Evolutionary conservation across 2,888 invertebrate genomes (phyloP).

Genomic region (Furcula furcula): DNA sequence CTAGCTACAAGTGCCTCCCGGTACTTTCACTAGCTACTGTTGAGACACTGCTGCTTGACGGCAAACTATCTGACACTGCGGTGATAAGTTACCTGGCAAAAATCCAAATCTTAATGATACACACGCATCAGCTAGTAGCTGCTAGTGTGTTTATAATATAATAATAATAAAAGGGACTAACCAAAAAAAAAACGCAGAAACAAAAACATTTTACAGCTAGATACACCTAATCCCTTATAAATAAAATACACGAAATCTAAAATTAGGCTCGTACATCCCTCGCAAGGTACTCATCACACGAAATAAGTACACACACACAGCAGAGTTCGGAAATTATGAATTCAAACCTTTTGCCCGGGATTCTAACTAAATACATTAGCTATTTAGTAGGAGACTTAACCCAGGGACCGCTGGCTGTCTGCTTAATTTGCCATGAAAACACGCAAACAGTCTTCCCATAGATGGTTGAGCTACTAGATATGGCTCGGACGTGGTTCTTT

Average conservation of each 20-base stretch:
- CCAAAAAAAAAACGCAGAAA: too few relatives aligned
- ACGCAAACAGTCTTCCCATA: conserved; percentile 42
- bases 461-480: conserved; percentile 20
- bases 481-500: not conserved
- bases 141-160: too few relatives aligned
- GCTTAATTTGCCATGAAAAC: conserved; percentile 68
- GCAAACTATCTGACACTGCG: too few relatives aligned
- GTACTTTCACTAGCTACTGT: too few relatives aligned
- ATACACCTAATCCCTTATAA: too few relatives aligned
- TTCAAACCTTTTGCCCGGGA: conserved; percentile 50
- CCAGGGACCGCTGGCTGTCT: conserved; percentile 42
- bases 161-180: too few relatives aligned
- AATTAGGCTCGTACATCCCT: conserved; percentile 2
- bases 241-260: conserved; percentile 5
- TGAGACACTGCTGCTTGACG: too few relatives aligned
- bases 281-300: not conserved
- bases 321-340: conserved; percentile 45
- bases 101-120: too few relatives aligned
- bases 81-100: too few relatives aligned
- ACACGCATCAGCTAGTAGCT: too few relatives aligned
- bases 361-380: conserved; percentile 60
- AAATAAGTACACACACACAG: conserved; percentile 18
- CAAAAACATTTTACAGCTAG: too few relatives aligned
- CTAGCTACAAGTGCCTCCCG: too few relatives aligned
- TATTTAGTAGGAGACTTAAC: conserved; percentile 56